Base-by-base conservation (phyloP, 2,797 vertebrate genomes). In the Sebastes taczanowskii region DNA sequence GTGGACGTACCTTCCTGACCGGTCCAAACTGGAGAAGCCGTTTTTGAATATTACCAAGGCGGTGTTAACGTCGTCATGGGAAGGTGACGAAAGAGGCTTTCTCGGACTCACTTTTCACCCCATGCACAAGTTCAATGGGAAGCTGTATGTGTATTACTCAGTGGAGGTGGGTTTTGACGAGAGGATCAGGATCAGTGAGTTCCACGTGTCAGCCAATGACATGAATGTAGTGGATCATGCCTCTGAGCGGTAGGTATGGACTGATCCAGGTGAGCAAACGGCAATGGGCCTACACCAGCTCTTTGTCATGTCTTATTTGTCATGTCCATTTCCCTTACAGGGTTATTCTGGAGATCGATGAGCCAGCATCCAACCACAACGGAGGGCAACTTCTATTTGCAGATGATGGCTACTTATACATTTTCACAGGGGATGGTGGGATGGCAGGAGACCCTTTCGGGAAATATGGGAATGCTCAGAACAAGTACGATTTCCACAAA, bases 361-460 rank as follows among this genome's bases (percentile, higher is more conserved):
- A 99, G 85, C 98, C 98, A 0, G 98, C 98, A 38, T 97, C 98
- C 1, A 99, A 99, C 93, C 98, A 99, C 87, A 99, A 99, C 0
- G 98, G 98, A 74, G 98, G 98, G 23, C 96, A 99, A 86, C 84
- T 99, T 78, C 96, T 99, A 16, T 99, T 99, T 38, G 97, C 96
- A 59, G 95, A 97, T 29, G 98, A 99, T 6, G 97, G 95, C 0
- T 98, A 96, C 90, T 95, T 99, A 84, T 99, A 99, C 86, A 96
- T 99, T 89, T 99, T 99, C 87, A 99, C 97, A 7, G 98, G 98
- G 38, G 98, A 99, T 1, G 98, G 98, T 14, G 98, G 98, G 42
- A 99, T 99, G 98, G 98, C 97, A 4, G 98, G 98, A 77, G 98
- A 99, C 89, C 98, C 98, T 42, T 99, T 99, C 71, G 98, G 98